phyloP scores from a whole-genome alignment of 2,888 invertebrate species.

The Anthrax anthrax region DNA sequence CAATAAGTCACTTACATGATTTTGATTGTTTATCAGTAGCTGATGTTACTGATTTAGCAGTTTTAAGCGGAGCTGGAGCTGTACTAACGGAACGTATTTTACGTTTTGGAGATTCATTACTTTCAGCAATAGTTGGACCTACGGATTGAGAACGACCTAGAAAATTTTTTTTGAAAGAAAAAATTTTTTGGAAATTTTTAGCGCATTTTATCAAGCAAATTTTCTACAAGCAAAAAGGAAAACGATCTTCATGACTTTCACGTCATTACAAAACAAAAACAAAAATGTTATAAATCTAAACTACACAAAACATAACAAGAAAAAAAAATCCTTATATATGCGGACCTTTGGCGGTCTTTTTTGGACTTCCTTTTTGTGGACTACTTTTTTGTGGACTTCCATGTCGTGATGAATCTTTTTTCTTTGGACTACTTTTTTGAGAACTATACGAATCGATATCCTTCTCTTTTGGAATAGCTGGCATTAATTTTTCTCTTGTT shows the following conservation, averaged over 20 bases:
- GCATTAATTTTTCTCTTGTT: conserved; percentile 56
- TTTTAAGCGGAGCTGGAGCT: conserved; percentile 36
- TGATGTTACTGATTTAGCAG: conserved; percentile 37
- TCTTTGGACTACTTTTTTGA: conserved; percentile 33
- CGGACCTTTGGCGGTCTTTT: conserved; percentile 37
- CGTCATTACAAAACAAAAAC: too few species aligned
- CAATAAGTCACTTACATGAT: conserved; percentile 54
- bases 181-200: too few species aligned
- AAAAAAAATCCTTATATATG: neutral
- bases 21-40: conserved; percentile 44
- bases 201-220: too few species aligned
- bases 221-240: too few species aligned
- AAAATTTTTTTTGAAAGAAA: too few species aligned
- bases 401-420: conserved; percentile 32
- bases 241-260: too few species aligned
- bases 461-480: conserved; percentile 39
- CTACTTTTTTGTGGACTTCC: conserved; percentile 39
- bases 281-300: too few species aligned
- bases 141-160: conserved; percentile 54
- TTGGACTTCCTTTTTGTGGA: conserved; percentile 41
- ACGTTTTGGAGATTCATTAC: conserved; percentile 64
- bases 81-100: conserved; percentile 43
- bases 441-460: conserved; percentile 26
- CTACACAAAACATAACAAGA: too few species aligned
- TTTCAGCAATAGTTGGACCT: conserved; percentile 43